Conservation (phyloP, 2,888 invertebrate genomes). For the Polydrusus tereticollis region DNA sequence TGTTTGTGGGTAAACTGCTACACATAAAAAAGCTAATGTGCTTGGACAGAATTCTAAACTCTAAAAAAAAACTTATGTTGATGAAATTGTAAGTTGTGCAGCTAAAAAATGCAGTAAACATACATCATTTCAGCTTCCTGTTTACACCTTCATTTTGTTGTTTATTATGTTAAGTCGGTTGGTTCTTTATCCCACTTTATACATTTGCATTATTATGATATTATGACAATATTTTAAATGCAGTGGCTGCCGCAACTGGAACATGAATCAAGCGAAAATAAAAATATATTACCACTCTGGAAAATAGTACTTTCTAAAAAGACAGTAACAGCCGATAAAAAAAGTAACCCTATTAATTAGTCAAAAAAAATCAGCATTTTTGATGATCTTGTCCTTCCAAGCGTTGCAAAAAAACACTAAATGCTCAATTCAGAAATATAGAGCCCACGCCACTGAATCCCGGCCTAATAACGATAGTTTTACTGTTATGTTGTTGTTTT, state of each 20-base stretch:
- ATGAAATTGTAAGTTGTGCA: too few species aligned
- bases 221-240: constrained; percentile 6
- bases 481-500: constrained; percentile 2
- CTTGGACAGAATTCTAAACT: too few species aligned
- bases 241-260: not conserved
- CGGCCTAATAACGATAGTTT: not conserved
- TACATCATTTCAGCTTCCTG: not conserved
- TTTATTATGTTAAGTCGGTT: not conserved
- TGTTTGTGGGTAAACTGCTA: not conserved
- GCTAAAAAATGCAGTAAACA: not conserved
- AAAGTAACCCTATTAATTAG: not conserved
- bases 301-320: not conserved
- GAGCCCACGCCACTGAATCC: not conserved
- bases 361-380: too few species aligned
- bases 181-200: not conserved
- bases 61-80: too few species aligned
- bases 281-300: too few species aligned
- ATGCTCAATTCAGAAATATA: too few species aligned
- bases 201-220: not conserved
- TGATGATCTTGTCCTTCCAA: too few species aligned
- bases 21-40: not conserved
- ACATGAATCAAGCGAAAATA: too few species aligned
- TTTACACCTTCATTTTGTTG: constrained; percentile 1
- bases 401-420: too few species aligned
- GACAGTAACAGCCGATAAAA: not conserved